Evolutionary conservation across 2,113 vertebrate genomes (phyloP), one percentile per base, ranked within the genome.

Genomic region (Chionis minor): DNA sequence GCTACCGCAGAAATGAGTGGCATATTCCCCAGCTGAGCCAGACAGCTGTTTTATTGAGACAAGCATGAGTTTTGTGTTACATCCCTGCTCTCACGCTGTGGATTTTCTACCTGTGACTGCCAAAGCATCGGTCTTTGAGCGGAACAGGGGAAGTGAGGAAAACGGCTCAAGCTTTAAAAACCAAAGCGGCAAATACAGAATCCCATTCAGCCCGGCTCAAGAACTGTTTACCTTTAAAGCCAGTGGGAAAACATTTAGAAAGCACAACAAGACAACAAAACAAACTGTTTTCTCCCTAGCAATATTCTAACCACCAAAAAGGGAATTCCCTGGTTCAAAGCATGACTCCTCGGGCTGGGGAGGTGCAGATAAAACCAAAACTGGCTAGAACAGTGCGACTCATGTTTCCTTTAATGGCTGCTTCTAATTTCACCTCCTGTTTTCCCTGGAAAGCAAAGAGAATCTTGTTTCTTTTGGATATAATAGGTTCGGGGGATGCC

Each of bases 361-460:
- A 81, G 67, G 40, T 45, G 30, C 42, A 73, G 54, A 81, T 78
- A 77, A 93, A 94, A 15, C 21, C 51, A 32, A 55, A 67, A 47
- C 40, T 62, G 47, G 17, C 86, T 59, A 67, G 56, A 86, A 51
- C 24, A 88, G 19, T 6, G 14, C 0, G 0, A 38, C 63, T 95
- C 22, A 11, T 6, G 16, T 92, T 94, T 89, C 81, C 19, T 81
- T 56, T 63, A 83, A 74, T 0, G 6, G 47, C 56, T 0, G 1
- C 81, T 79, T 96, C 79, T 82, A 28, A 65, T 94, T 96, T 95
- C 91, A 74, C 32, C 47, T 95, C 86, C 80, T 96, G 89, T 92
- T 95, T 94, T 92, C 52, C 73, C 78, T 95, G 91, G 86, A 91
- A 97, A 92, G 81, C 70, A 82, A 40, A 23, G 14, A 61, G 18